A percentile compares a stretch with the other conserved stretches of the same genome.
These are phyloP conservation scores for Drosophila eugracilis DNA, from an alignment of 1,140 invertebrate genomes.

Conservation along the genomic window DNA sequence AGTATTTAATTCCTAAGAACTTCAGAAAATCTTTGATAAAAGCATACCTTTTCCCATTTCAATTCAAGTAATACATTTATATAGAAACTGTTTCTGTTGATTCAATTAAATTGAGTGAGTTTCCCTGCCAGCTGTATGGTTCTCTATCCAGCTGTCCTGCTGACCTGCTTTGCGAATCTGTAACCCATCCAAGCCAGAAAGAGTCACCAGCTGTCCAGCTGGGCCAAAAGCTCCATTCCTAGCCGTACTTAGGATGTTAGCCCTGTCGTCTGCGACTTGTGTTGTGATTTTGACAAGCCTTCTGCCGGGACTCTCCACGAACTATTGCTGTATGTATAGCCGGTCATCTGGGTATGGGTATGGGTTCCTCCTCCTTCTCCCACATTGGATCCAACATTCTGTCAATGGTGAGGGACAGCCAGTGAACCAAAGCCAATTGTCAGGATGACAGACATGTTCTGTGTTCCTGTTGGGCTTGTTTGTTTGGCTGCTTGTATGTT, in stretches of 20 bases:
- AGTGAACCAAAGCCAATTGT: conserved; percentile 70
- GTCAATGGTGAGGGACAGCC: conserved; percentile 37
- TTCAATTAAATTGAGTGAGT: conserved; percentile 65
- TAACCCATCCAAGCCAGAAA: conserved; percentile 5
- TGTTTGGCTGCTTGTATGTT: conserved; percentile 43
- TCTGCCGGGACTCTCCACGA: conserved; percentile 3
- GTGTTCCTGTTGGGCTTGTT: conserved; percentile 48
- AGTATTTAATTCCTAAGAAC: too few species aligned
- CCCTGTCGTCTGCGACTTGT: conserved; percentile 72
- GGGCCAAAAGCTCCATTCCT: conserved; percentile 37
- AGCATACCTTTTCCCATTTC: background rate
- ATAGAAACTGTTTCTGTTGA: conserved; percentile 4
- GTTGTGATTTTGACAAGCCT: conserved; percentile 73
- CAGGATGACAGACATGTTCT: conserved; percentile 74
- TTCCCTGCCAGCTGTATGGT: conserved; percentile 21
- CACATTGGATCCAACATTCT: conserved; percentile 9
- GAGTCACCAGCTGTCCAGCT: conserved; percentile 39
- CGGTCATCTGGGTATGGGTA: conserved; percentile 19
- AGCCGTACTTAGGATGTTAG: conserved; percentile 51
- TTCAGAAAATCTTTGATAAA: background rate
- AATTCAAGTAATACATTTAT: background rate
- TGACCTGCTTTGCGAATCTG: conserved; percentile 18
- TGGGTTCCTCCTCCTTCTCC: background rate
- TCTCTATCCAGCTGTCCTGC: conserved; percentile 21
- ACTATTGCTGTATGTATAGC: conserved; percentile 52